Base-by-base conservation (phyloP, 2,888 invertebrate species). In the Conistra vaccinii region DNA sequence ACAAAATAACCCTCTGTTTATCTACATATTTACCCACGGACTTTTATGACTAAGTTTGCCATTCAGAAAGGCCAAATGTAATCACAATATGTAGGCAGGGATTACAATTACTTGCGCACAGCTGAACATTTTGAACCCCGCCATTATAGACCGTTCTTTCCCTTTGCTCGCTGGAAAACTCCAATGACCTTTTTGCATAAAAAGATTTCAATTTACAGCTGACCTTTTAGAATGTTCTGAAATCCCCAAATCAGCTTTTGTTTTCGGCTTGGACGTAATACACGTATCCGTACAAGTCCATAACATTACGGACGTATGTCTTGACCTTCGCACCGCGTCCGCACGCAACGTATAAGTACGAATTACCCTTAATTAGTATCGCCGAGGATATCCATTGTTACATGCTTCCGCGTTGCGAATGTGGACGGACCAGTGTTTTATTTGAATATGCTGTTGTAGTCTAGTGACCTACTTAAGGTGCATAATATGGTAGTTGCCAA, bases 311-410 rank as follows among this genome's bases (percentile, higher is more conserved):
- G 57, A 69, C 63, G 58, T 51, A 9, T 66, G 39, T 85, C 72
- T 81, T 85, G 87, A 87, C 88, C 87, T 88, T 88, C 78, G 66
- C 23, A 12, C 32, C 55, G 26, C 68, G 67, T 70, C 42, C 74
- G 73, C 87, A 84, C 87, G 80, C 82, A 61, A 77, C 65, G 39
- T 48, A 39, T 51, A 68, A 72, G 73, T 80, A 68, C 55, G 65
- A 73, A 76, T 83, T 81, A 87, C 75, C 70, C 76, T 80, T 80
- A 70, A 85, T 87, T 87, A 81, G 51, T 39, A 48, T 17, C 53
- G 53, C 6, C 61, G 85, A 85, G 73, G 84, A 86, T 86, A 72
- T 84, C 58, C 81, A 73, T 86, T 86, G 86, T 86, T 86, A 77
- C 77, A n/a, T 14, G 20, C 53, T 85, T 86, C 86, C 87, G 83